Conservation (phyloP, 2,888 invertebrate genomes). For the Philonicus albiceps region DNA sequence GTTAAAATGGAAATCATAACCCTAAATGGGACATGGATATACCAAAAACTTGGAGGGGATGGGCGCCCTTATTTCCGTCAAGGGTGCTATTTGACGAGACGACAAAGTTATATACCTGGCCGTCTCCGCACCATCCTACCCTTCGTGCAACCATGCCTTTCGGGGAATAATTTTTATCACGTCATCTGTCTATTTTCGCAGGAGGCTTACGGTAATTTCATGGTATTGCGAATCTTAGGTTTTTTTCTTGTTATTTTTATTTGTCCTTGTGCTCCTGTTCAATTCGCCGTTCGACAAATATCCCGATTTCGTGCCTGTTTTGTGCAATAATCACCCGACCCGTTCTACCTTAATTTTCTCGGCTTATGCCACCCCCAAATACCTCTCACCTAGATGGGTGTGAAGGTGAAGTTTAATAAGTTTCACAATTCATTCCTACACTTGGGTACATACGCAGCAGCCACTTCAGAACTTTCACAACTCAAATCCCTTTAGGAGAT, state of each 20-base stretch:
- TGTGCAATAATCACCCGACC: not conserved
- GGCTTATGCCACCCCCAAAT: not conserved
- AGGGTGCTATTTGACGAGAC: not conserved
- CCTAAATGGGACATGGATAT: not conserved
- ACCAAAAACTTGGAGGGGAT: not conserved
- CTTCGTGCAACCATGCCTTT: not conserved
- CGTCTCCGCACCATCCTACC: not conserved
- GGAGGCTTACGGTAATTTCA: constrained; percentile 31
- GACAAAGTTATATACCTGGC: not conserved
- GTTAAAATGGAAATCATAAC: constrained; percentile 13
- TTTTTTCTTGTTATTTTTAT: constrained; percentile 23
- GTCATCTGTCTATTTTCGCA: constrained; percentile 35
- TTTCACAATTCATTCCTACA: constrained; percentile 24
- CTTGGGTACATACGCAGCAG: constrained; percentile 24
- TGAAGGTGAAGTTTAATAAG: constrained; percentile 32
- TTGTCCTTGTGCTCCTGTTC: not conserved
- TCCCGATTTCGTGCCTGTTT: not conserved
- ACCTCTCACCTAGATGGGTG: not conserved
- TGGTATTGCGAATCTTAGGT: constrained; percentile 15
- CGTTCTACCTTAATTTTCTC: not conserved
- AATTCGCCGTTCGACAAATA: constrained; percentile 1
- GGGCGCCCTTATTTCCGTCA: not conserved
- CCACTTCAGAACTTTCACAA: constrained; percentile 7
- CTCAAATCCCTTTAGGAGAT: constrained; percentile 10
- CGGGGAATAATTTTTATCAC: not conserved